These are phyloP conservation scores for Myotis davidii DNA, from an alignment of 2,113 vertebrate species.

Conservation along the genomic window DNA sequence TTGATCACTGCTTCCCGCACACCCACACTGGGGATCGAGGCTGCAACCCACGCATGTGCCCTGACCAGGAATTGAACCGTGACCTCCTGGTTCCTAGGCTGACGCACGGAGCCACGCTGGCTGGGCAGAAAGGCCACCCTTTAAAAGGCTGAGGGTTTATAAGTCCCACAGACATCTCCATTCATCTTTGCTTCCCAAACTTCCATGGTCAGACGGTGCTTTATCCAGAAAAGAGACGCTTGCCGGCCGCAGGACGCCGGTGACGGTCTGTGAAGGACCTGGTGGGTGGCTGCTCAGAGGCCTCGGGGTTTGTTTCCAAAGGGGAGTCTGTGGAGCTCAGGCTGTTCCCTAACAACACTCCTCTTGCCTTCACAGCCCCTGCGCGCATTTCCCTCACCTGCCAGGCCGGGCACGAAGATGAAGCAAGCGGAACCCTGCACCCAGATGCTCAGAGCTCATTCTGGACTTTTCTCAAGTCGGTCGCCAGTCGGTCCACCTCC, in stretches of 20 bases:
- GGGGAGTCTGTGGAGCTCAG: background rate
- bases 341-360: background rate
- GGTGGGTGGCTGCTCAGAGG: accelerated
- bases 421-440: accelerated
- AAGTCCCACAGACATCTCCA: background rate
- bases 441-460: accelerated
- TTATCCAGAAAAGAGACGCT: too few species aligned
- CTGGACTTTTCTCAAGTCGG: background rate
- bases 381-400: too few species aligned
- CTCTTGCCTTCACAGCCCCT: background rate
- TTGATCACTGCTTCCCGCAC: too few species aligned
- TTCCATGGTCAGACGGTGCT: background rate
- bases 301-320: background rate
- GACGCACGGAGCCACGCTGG: too few species aligned
- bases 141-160: background rate
- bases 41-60: too few species aligned
- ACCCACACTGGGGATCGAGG: too few species aligned
- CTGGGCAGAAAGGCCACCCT: background rate
- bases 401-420: accelerated
- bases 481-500: accelerated
- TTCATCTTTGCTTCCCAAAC: background rate
- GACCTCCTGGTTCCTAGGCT: too few species aligned
- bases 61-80: too few species aligned
- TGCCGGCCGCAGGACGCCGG: too few species aligned
- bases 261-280: accelerated